Base-by-base conservation (phyloP, 2,888 invertebrate species). In the Chydorus sphaericus region DNA sequence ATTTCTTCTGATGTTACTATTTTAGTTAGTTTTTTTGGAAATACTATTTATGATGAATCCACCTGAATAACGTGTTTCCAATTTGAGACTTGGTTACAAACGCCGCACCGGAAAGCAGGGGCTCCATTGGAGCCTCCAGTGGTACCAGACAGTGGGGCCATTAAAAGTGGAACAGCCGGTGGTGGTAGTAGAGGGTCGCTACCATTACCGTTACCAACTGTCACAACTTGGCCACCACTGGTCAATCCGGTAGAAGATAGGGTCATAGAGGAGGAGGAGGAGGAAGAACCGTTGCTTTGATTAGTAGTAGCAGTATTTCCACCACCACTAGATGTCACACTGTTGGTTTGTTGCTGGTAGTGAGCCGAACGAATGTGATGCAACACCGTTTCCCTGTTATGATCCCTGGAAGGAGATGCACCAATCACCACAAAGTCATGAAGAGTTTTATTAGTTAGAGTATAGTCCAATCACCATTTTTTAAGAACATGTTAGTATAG, bases 1-100 rank as follows among this genome's bases (percentile, higher is more conserved):
- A 16, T 49, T 28, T 29, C 28, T 18, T 16, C 30, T 28, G 4
- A 49, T 28, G 20, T 4, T 28, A 50, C 31, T 18, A 3, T 2
- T 11, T 18, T 30, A 50, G 33, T 50, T 31, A 30, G 44, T 14
- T 14, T 26, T 14, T n/a, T 37, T 4, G 30, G 31, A 16, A 26
- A 33, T 8, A 33, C n/a, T n/a, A n/a, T n/a, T n/a, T n/a, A n/a
- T 16, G 7, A 36, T 7, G 18, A 10, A 16, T 26, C 28, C 26
- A 84, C 84, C 82, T 84, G 84, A 73, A 84, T 84, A 68, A 84
- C 84, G 76, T 84, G 84, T 78, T 84, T 84, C 84, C 84, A 84
- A 74, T 84, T 84, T 63, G 84, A 84, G 68, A 82, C 75, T 75
- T 84, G 84, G 72, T 82, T 81, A 74, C 84, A 84, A 73, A 83